Evolutionary conservation across 2,888 invertebrate genomes (phyloP), one percentile per base, ranked within the genome.

Genomic region (Criorhina ranunculi): DNA sequence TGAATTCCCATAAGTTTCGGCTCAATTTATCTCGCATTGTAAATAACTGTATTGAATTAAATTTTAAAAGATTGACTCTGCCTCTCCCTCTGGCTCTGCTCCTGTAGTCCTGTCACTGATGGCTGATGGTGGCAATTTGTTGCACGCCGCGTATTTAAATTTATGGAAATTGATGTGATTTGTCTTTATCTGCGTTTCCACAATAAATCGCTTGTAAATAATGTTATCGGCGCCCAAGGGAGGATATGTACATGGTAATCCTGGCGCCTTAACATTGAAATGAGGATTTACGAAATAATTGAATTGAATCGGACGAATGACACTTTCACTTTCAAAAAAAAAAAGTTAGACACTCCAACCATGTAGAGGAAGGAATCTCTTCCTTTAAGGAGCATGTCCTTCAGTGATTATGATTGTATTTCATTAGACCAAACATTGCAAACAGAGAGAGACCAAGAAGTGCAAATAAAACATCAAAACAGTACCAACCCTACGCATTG

Each of bases 91-190:
- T 24, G 24, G 2, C 24, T 24, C 24, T n/a, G n/a, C n/a, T n/a
- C n/a, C n/a, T n/a, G n/a, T n/a, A n/a, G n/a, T n/a, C n/a, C n/a
- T 37, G 37, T 37, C 70, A 55, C 53, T 57, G n/a, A n/a, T n/a
- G 42, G 2, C n/a, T 29, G 46, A 31, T 35, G 53, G 6, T 11
- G 64, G 37, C 35, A 55, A 62, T 57, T 66, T 57, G 72, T 66
- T 51, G 64, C 31, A 4, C 24, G 24, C 1, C 24, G 24, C 1
- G 29, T 24, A 57, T 51, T 60, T 59, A 72, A 72, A 72, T 72
- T 59, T 59, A 66, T 79, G 60, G 24, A 78, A 78, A 78, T 78
- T 64, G 62, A 46, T 57, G 57, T 19, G 72, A 60, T 79, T 79
- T 60, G 19, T 35, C 29, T 40, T 42, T 64, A 72, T 60, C 60